Base-by-base conservation (phyloP, 1,140 invertebrate genomes). In the Meloidogyne floridensis region DNA sequence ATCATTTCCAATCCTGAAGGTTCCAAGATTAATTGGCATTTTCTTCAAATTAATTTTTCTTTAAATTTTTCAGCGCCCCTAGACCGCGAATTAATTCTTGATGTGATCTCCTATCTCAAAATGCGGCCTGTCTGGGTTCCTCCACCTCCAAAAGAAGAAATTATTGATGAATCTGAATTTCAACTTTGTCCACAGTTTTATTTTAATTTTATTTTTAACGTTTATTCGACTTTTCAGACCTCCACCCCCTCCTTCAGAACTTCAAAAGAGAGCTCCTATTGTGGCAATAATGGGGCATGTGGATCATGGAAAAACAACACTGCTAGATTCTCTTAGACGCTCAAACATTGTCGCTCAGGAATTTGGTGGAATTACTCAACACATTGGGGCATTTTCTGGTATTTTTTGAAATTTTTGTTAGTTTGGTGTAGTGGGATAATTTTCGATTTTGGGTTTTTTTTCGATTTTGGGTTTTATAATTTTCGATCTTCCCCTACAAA, bases 251-350 rank as follows among this genome's bases (percentile, higher is more conserved):
- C 47, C 6, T 13, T 77, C 74, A n/a, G 84, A 87, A 79, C 75
- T 74, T 54, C 85, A 88, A 13, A 82, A 75, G 11, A 84, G 92
- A 51, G 89, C 91, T 8, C 92, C 92, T 6, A 90, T 93, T 2
- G 96, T 99, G 1, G 97, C 97, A 5, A 95, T 99, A 15, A 98
- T 99, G 97, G 97, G 97, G 0, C 97, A 99, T 91, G 96, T 99
- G 2, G 97, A 99, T 93, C 97, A 99, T 92, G 97, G 97, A 2
- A 99, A 99, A 93, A 99, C 98, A 5, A 98, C 97, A 4, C 92
- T 99, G 4, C 91, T 99, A 8, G 98, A 99, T 92, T 92, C 94
- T 0, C 91, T 99, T 20, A 91, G 97, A 79, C 93, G 96, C 77
- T 93, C 95, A 0, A 93, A 93, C 81, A 93, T 99, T 65, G 96